Conservation (phyloP, 2,113 vertebrate species). For the Varanus komodoensis region DNA sequence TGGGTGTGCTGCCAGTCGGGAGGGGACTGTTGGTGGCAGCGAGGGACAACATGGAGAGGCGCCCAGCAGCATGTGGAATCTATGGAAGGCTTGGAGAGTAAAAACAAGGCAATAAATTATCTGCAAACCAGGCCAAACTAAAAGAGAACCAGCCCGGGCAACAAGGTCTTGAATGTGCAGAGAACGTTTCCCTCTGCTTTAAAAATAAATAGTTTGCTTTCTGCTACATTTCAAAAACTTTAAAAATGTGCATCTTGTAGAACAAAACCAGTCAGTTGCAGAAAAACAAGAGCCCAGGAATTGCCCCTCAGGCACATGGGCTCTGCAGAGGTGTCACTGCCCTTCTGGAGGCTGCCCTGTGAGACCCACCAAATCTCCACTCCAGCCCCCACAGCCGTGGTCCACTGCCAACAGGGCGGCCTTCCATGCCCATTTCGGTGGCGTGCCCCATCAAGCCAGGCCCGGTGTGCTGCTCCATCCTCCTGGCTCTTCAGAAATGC, state of each 20-base stretch:
- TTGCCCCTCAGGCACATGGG: slow-evolving; percentile 32
- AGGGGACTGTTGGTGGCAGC: neutral
- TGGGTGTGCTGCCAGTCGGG: neutral
- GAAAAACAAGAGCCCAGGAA: slow-evolving; percentile 71
- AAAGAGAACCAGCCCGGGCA: slow-evolving; percentile 52
- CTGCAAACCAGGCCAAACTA: slow-evolving; percentile 59
- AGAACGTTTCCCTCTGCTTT: slow-evolving; percentile 43
- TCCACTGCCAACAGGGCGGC: neutral
- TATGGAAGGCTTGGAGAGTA: slow-evolving; percentile 27
- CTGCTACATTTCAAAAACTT: slow-evolving; percentile 59
- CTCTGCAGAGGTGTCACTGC: neutral
- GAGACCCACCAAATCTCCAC: neutral
- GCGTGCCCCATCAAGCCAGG: too few relatives aligned
- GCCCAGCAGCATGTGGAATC: neutral
- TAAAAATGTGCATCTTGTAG: slow-evolving; percentile 75
- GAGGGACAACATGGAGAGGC: neutral
- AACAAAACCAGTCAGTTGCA: slow-evolving; percentile 69
- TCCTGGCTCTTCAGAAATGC: neutral
- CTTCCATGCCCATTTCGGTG: too few relatives aligned
- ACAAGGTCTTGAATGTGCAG: slow-evolving; percentile 56
- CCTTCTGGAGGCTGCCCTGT: too few relatives aligned
- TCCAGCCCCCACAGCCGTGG: neutral
- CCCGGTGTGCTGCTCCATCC: neutral
- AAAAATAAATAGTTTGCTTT: slow-evolving; percentile 65
- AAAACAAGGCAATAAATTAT: slow-evolving; percentile 73